Percentiles rank a stretch among this genome's conserved stretches.
Evolutionary conservation across 2,113 vertebrate genomes (phyloP).

Genomic region (Platysteira castanea): DNA sequence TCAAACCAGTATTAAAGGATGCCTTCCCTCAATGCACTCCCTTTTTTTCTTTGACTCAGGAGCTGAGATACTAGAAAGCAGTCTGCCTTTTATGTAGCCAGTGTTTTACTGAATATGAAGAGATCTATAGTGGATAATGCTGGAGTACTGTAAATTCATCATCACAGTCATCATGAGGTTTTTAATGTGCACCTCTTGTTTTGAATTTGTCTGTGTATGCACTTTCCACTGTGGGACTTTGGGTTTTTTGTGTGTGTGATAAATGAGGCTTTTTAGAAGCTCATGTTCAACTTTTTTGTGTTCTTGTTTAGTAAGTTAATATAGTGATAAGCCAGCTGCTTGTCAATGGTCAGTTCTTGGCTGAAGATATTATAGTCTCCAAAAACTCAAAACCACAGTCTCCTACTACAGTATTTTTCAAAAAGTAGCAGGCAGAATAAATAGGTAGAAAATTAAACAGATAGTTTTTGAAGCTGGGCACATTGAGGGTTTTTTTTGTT

Average conservation of each 20-base stretch:
- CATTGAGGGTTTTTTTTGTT: background rate
- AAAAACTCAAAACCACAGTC: background rate
- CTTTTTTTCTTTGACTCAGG: conserved; percentile 19
- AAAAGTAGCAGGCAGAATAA: background rate
- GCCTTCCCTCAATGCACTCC: background rate
- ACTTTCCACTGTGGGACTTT: background rate
- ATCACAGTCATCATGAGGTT: background rate
- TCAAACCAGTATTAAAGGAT: conserved; percentile 46
- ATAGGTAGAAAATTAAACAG: background rate
- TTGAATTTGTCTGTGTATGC: background rate
- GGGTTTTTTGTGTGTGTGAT: background rate
- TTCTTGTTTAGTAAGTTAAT: background rate
- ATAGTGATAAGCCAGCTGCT: background rate
- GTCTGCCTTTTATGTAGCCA: conserved; percentile 4
- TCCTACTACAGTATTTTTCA: background rate
- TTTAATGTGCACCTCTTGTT: background rate
- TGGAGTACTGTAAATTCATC: background rate
- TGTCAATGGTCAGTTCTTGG: background rate
- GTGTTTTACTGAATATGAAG: background rate
- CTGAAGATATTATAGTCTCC: background rate
- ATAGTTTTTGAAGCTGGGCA: background rate
- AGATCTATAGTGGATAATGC: background rate
- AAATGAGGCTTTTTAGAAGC: background rate
- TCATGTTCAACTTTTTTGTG: background rate
- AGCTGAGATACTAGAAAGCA: background rate